These are phyloP conservation scores for Pseudeuparius sepicola DNA, from an alignment of 2,888 invertebrate species.

Conservation along the genomic window DNA sequence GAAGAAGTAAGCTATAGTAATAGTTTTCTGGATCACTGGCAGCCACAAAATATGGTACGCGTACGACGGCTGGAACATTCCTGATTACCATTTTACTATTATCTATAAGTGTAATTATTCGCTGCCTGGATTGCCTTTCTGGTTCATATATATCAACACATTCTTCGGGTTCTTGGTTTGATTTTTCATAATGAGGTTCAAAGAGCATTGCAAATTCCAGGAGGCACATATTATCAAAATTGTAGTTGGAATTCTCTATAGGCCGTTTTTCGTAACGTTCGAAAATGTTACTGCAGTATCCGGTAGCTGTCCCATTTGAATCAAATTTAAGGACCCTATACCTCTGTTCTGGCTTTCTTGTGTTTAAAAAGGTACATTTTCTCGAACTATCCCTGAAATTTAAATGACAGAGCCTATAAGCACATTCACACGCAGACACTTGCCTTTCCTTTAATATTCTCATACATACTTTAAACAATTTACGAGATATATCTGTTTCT, in stretches of 20 bases:
- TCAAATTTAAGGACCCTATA: slow-evolving; percentile 2
- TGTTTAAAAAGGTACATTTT: too few relatives aligned
- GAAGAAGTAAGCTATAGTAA: too few relatives aligned
- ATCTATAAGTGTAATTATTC: slow-evolving; percentile 7
- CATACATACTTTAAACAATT: too few relatives aligned
- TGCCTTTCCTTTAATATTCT: too few relatives aligned
- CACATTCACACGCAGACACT: too few relatives aligned
- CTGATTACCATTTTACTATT: slow-evolving; percentile 8
- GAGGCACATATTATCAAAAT: neutral
- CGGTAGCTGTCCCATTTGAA: neutral
- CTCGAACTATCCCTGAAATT: too few relatives aligned
- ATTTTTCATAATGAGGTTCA: slow-evolving; percentile 1
- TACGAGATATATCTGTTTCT: too few relatives aligned
- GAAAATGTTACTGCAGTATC: neutral
- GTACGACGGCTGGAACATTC: slow-evolving; percentile 8
- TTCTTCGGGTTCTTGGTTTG: neutral
- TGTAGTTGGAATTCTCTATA: neutral
- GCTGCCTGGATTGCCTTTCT: neutral
- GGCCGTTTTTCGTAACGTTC: neutral
- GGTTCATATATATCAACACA: neutral
- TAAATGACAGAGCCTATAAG: too few relatives aligned
- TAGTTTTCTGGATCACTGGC: too few relatives aligned
- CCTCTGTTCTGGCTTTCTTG: neutral
- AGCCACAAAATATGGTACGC: too few relatives aligned
- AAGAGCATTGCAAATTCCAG: slow-evolving; percentile 1